Percentiles rank a stretch among this genome's conserved stretches.
phyloP scores from a whole-genome alignment of 2,113 vertebrate species.

The Heterotis niloticus region DNA sequence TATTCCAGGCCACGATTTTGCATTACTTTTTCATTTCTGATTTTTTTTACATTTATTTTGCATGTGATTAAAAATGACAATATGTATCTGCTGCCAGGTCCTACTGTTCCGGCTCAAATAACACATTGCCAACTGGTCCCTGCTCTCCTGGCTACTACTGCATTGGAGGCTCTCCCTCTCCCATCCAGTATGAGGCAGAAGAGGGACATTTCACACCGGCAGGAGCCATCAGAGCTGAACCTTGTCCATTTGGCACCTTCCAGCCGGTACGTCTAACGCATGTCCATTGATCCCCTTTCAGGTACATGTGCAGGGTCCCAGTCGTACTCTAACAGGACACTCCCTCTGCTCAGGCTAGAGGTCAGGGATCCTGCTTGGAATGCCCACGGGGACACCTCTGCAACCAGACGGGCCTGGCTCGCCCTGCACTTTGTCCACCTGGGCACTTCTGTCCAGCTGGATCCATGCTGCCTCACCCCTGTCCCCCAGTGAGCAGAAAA shows the following conservation, averaged over 20 bases:
- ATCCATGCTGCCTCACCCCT: slow-evolving; percentile 59
- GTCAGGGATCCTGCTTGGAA: slow-evolving; percentile 61
- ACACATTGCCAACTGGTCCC: slow-evolving; percentile 64
- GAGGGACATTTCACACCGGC: slow-evolving; percentile 67
- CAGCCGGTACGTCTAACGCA: slow-evolving; percentile 65
- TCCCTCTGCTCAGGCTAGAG: slow-evolving; percentile 54
- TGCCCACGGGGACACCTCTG: slow-evolving; percentile 76
- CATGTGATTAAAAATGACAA: background rate
- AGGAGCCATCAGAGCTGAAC: slow-evolving; percentile 66
- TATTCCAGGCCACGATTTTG: slow-evolving; percentile 38
- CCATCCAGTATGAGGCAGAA: slow-evolving; percentile 66
- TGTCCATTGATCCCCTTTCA: background rate
- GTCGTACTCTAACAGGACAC: background rate
- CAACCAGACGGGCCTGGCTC: slow-evolving; percentile 65
- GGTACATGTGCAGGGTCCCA: too few relatives aligned
- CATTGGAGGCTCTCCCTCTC: slow-evolving; percentile 61
- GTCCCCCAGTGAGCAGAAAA: slow-evolving; percentile 66
- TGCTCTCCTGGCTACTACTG: slow-evolving; percentile 81
- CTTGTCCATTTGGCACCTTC: slow-evolving; percentile 73
- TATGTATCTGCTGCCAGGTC: slow-evolving; percentile 44
- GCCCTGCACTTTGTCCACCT: slow-evolving; percentile 63
- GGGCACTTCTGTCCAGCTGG: slow-evolving; percentile 75
- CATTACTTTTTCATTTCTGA: background rate
- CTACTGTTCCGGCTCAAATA: slow-evolving; percentile 71
- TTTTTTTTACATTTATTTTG: background rate